Percentiles rank a stretch among this genome's conserved stretches.
These are phyloP conservation scores for Cyanoramphus novaezelandiae DNA, from an alignment of 2,113 vertebrate species.

Conservation along the genomic window DNA sequence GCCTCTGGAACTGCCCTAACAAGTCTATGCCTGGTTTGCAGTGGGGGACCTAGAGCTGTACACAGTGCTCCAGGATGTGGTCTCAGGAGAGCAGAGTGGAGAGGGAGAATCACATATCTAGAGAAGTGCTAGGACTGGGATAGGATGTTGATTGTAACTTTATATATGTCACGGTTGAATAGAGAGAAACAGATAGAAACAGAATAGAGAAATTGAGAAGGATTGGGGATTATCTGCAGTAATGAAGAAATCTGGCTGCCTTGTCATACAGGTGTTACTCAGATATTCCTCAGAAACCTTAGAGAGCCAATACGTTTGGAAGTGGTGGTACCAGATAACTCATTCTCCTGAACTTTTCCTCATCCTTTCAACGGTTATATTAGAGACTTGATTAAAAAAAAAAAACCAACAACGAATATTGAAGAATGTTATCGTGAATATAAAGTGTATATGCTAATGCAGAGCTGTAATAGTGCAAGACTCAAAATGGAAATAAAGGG, in stretches of 20 bases:
- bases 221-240: neutral
- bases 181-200: neutral
- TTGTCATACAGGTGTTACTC: neutral
- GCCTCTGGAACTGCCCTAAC: neutral
- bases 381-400: neutral
- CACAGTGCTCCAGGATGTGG: accelerated
- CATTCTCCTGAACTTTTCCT: neutral
- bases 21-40: neutral
- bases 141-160: neutral
- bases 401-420: neutral
- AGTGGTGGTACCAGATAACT: neutral
- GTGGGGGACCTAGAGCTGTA: neutral
- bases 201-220: neutral
- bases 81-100: accelerated
- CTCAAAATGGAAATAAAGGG: neutral
- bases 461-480: neutral
- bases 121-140: neutral
- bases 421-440: neutral
- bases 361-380: neutral
- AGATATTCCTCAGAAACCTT: neutral
- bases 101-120: neutral
- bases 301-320: neutral
- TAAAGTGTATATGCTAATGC: neutral
- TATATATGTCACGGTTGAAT: neutral
- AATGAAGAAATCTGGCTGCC: neutral